Conservation (phyloP, 2,113 vertebrate species). For the Eclectus roratus region DNA sequence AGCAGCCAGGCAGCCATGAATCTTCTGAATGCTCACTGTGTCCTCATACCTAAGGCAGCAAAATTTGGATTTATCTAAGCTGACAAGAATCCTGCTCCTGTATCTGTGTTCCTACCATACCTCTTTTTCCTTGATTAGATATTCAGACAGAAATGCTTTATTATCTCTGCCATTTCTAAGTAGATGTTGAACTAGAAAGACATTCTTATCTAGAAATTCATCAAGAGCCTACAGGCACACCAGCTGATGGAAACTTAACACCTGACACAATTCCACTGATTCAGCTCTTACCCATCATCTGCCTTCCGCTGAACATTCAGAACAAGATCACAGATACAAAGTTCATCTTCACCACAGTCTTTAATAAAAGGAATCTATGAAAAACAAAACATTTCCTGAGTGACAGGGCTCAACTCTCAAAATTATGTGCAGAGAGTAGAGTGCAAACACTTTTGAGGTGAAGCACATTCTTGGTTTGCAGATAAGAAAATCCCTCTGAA, state of each 20-base stretch:
- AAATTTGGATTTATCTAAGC: not conserved
- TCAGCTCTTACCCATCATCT: slow-evolving; percentile 70
- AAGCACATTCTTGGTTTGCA: not conserved
- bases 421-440: not conserved
- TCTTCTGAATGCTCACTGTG: not conserved
- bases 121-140: not conserved
- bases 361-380: slow-evolving; percentile 88
- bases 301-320: slow-evolving; percentile 76
- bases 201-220: not conserved
- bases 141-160: not conserved
- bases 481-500: not conserved
- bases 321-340: slow-evolving; percentile 84
- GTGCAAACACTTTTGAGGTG: not conserved
- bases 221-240: not conserved
- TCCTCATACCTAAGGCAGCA: not conserved
- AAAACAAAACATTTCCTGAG: not conserved
- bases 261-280: not conserved
- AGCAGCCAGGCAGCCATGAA: not conserved
- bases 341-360: slow-evolving; percentile 88
- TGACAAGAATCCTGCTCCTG: not conserved
- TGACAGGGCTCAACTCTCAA: not conserved
- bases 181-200: not conserved
- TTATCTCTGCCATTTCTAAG: not conserved
- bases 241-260: not conserved
- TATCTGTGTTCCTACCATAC: not conserved